phyloP scores from a whole-genome alignment of 2,797 vertebrate species.

The Hydrolagus colliei region DNA sequence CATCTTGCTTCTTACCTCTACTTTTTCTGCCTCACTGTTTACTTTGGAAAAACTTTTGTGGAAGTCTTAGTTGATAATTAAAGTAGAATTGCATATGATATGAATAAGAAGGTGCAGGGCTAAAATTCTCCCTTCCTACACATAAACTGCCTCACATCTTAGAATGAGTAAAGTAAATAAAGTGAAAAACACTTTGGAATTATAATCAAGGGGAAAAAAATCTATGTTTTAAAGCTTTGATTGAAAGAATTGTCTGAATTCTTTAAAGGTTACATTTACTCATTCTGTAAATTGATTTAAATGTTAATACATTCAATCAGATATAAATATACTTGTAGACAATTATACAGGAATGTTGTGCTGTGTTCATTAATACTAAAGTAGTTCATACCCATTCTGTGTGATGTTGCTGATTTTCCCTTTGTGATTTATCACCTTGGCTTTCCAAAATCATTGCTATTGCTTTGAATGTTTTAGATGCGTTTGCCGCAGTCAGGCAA shows the following conservation, averaged over 20 bases:
- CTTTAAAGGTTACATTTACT: background rate
- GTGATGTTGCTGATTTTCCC: background rate
- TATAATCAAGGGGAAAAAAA: background rate
- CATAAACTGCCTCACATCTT: background rate
- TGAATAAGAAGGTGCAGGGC: no score
- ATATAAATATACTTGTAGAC: background rate
- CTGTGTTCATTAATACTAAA: background rate
- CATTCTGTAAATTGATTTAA: background rate
- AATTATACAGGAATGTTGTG: background rate
- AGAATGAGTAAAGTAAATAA: background rate
- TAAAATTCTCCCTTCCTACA: background rate
- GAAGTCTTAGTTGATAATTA: no score
- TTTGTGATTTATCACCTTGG: background rate
- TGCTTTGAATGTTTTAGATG: background rate
- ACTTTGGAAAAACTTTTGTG: no score
- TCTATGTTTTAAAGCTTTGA: background rate
- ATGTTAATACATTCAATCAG: background rate
- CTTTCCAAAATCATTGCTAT: background rate
- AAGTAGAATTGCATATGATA: no score
- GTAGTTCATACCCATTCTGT: background rate
- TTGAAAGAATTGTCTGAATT: background rate
- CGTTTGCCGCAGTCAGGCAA: background rate
- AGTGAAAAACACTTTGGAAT: background rate
- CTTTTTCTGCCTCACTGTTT: no score
- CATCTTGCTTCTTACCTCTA: no score